Evolutionary conservation across 2,113 vertebrate species (phyloP).

Genomic region (Morone saxatilis): DNA sequence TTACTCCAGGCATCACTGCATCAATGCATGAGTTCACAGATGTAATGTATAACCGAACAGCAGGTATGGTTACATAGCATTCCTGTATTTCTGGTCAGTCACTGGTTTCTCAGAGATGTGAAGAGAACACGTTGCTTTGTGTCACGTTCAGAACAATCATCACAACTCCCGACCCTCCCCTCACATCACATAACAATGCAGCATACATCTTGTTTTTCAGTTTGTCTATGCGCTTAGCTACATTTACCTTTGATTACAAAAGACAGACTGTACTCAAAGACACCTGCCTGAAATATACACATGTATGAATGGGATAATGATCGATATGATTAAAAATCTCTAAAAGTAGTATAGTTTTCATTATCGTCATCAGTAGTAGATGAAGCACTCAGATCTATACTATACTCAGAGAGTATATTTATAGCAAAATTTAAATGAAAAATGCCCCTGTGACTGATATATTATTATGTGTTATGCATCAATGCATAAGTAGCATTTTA

Average conservation of each 20-base stretch:
- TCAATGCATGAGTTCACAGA: slow-evolving; percentile 22
- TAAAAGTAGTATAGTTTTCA: background rate
- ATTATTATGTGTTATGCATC: too few relatives aligned
- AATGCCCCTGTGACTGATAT: too few relatives aligned
- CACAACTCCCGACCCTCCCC: background rate
- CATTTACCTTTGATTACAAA: background rate
- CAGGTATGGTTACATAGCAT: slow-evolving; percentile 19
- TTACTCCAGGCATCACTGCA: slow-evolving; percentile 34
- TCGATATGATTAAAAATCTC: background rate
- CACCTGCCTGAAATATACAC: background rate
- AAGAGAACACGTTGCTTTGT: background rate
- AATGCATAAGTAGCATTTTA: background rate
- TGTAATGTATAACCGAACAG: slow-evolving; percentile 10
- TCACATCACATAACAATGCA: background rate
- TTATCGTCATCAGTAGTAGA: background rate
- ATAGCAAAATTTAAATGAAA: too few relatives aligned
- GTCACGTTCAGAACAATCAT: background rate
- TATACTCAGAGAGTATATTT: too few relatives aligned
- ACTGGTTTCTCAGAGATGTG: slow-evolving; percentile 10
- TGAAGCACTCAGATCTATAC: too few relatives aligned
- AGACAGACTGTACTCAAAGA: background rate
- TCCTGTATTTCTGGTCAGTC: background rate
- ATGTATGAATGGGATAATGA: background rate
- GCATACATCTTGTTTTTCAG: background rate
- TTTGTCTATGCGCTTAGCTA: background rate